These are phyloP conservation scores for Lagocephalus sceleratus DNA, from an alignment of 2,797 vertebrate genomes.

Conservation along the genomic window DNA sequence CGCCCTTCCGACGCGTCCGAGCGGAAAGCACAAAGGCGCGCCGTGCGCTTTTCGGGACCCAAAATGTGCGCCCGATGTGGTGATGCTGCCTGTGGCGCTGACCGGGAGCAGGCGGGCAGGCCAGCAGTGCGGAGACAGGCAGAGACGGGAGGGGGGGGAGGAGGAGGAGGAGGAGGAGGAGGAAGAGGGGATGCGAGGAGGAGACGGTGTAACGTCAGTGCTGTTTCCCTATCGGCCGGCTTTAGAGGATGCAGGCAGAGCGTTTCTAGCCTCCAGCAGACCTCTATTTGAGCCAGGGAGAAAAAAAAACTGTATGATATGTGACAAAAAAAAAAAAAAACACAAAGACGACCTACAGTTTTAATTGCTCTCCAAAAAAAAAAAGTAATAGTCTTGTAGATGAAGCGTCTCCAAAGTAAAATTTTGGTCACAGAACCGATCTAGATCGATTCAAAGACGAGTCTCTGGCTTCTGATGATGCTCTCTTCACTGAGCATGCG, in stretches of 20 bases:
- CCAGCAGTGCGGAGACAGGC: slow-evolving; percentile 66
- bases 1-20: slow-evolving; percentile 21
- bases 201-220: slow-evolving; percentile 48
- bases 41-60: slow-evolving; percentile 29
- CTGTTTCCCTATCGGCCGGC: slow-evolving; percentile 31
- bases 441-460: too few relatives aligned
- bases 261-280: background rate
- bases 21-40: slow-evolving; percentile 13
- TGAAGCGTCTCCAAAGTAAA: too few relatives aligned
- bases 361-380: too few relatives aligned
- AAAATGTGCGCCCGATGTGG: slow-evolving; percentile 45
- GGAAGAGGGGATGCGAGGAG: slow-evolving; percentile 9
- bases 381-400: too few relatives aligned
- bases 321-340: too few relatives aligned
- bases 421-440: too few relatives aligned
- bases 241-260: slow-evolving; percentile 24
- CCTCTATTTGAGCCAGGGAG: too few relatives aligned
- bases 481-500: background rate
- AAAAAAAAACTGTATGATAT: too few relatives aligned
- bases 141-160: slow-evolving; percentile 26
- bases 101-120: slow-evolving; percentile 10
- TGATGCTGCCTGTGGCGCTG: slow-evolving; percentile 54
- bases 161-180: slow-evolving; percentile 1
- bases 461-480: too few relatives aligned
- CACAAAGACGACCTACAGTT: too few relatives aligned